Percentiles rank a stretch among this genome's conserved stretches.
phyloP scores from a whole-genome alignment of 2,113 vertebrate genomes.

The Toxostoma redivivum region DNA sequence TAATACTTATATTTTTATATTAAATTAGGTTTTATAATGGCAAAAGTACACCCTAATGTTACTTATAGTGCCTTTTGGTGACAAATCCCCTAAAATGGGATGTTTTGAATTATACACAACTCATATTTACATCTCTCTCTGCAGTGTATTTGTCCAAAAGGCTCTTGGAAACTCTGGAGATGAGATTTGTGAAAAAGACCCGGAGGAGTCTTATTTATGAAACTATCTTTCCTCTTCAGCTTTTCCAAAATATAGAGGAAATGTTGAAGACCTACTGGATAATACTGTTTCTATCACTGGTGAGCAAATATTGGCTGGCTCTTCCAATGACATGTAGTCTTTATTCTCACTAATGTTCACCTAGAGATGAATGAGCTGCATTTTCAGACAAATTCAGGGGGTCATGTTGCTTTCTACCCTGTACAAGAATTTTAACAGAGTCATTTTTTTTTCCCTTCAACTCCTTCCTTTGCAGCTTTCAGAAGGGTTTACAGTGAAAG shows the following conservation, averaged over 20 bases:
- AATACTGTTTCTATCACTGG: background rate
- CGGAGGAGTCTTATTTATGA: background rate
- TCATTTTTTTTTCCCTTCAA: background rate
- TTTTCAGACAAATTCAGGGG: constrained; percentile 39
- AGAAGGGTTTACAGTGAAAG: background rate
- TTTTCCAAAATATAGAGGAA: background rate
- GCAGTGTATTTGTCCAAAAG: background rate
- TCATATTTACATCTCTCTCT: background rate
- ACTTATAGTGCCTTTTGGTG: background rate
- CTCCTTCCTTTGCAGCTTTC: background rate
- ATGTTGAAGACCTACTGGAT: background rate
- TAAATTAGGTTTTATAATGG: background rate
- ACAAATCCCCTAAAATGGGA: background rate
- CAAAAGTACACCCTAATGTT: background rate
- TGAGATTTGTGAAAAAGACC: background rate
- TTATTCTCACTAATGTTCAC: background rate
- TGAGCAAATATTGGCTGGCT: background rate
- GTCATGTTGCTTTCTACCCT: background rate
- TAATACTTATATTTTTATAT: background rate
- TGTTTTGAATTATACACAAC: background rate
- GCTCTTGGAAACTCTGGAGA: background rate
- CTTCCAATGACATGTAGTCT: background rate
- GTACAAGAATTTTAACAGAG: background rate
- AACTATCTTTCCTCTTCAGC: background rate
- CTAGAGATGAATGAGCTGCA: background rate